Base-by-base conservation (phyloP, 2,113 vertebrate species). In the Alectura lathami region DNA sequence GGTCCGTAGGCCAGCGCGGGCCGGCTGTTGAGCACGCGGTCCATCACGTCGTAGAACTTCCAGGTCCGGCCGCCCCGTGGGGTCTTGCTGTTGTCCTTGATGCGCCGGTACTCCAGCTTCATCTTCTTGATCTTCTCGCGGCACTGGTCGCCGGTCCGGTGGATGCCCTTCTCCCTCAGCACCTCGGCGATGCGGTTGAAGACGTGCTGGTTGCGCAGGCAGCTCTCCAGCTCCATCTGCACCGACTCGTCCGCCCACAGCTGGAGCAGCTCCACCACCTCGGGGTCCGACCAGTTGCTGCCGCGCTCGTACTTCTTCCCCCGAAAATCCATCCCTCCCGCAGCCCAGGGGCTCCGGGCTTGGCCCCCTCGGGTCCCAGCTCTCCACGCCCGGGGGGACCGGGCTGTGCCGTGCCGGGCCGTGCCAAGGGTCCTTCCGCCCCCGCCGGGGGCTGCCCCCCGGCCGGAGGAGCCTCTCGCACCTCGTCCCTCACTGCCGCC, bases 81-180 rank as follows among this genome's bases (percentile, higher is more conserved):
- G 14, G 96, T 97, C 34, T 98, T 99, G 91, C 98, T 97, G 72
- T 98, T 98, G 91, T 99, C 99, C 83, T 99, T 99, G 54, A 99
- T 98, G 34, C 98, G 97, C 4, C 98, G 98, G 81, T 99, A 99
- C 75, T 99, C 99, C 94, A 99, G 97, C 96, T 99, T 99, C 98
- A 99, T 99, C 96, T 99, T 99, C 82, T 99, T 99, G 86, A 99
- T 99, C 96, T 99, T 99, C 97, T 99, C 98, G 36, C 98, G 94
- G 96, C 98, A 98, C 96, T 99, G 98, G 91, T 98, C 98, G 1
- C 98, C 98, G 2, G 98, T 98, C 23, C 98, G 98, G 84, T 98
- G 98, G 93, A 98, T 98, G 67, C 98, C 98, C 91, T 98, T 98
- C 32, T 98, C 98, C 22, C 98, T 96, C 96, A 99, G 84, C 64